These are phyloP conservation scores for Frankliniella fusca DNA, from an alignment of 2,888 invertebrate species.

Conservation along the genomic window DNA sequence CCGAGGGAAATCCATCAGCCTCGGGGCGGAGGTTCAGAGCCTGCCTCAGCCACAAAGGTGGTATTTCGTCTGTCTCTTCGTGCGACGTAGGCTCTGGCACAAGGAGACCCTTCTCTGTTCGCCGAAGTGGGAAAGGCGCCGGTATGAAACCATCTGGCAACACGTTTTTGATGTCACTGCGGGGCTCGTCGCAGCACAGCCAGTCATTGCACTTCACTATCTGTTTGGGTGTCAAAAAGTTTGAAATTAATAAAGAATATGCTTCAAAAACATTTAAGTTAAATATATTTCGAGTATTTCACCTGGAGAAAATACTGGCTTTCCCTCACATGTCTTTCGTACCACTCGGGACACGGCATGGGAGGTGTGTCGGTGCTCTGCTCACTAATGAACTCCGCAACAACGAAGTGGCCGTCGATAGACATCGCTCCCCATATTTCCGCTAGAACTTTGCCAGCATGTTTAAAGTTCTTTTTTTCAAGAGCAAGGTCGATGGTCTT, in stretches of 20 bases:
- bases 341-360: conserved; percentile 30
- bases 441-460: conserved; percentile 43
- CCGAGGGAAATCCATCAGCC: not conserved
- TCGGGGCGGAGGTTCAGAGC: conserved; percentile 29
- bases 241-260: too few species aligned
- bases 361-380: too few species aligned
- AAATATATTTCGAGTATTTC: too few species aligned
- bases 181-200: conserved; percentile 28
- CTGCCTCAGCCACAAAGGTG: conserved; percentile 22
- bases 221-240: too few species aligned
- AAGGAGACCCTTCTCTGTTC: conserved; percentile 3
- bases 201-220: conserved; percentile 31
- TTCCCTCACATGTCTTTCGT: conserved; percentile 31
- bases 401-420: conserved; percentile 41
- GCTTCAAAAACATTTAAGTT: too few species aligned
- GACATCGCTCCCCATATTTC: conserved; percentile 42
- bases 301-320: conserved; percentile 32
- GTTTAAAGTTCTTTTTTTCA: conserved; percentile 44
- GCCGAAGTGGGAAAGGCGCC: conserved; percentile 30
- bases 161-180: conserved; percentile 30
- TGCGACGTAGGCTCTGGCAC: conserved; percentile 27
- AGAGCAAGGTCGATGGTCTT: conserved; percentile 43
- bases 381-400: too few species aligned
- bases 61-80: conserved; percentile 26
- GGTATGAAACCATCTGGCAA: conserved; percentile 31